Conservation (phyloP, 1,140 invertebrate species). For the Steinernema khuongi region DNA sequence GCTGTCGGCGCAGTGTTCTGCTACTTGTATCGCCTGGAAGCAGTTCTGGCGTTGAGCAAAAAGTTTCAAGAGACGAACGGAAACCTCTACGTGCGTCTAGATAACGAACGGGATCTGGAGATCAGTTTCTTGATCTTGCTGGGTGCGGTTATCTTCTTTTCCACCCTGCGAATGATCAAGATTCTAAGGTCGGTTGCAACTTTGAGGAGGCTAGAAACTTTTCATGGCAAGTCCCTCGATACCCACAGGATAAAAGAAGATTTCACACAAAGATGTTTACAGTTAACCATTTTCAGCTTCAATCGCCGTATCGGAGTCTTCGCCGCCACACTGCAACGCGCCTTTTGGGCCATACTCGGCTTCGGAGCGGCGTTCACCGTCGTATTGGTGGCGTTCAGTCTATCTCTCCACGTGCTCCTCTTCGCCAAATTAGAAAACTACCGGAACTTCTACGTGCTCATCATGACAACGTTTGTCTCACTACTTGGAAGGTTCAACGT, state of each 20-base stretch:
- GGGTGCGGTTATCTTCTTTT: slow-evolving; percentile 62
- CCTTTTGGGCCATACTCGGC: slow-evolving; percentile 54
- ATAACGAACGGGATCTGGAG: slow-evolving; percentile 62
- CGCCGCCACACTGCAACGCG: slow-evolving; percentile 58
- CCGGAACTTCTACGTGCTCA: slow-evolving; percentile 61
- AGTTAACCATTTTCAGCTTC: slow-evolving; percentile 54
- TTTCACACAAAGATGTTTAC: not conserved
- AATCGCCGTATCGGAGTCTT: slow-evolving; percentile 63
- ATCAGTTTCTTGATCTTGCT: slow-evolving; percentile 62
- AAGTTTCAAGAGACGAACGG: slow-evolving; percentile 61
- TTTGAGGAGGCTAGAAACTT: no score
- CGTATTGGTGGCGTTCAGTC: slow-evolving; percentile 59
- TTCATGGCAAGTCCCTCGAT: no score
- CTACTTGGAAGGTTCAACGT: slow-evolving; percentile 65
- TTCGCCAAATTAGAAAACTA: slow-evolving; percentile 60
- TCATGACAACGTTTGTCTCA: slow-evolving; percentile 63
- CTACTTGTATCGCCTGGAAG: slow-evolving; percentile 55
- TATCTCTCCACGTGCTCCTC: slow-evolving; percentile 64
- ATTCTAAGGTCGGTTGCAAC: slow-evolving; percentile 62
- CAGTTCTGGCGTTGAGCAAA: not conserved
- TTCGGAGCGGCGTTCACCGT: slow-evolving; percentile 61
- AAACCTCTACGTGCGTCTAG: slow-evolving; percentile 63
- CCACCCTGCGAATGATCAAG: slow-evolving; percentile 63
- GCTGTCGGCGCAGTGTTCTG: slow-evolving; percentile 60
- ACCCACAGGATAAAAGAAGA: no score